phyloP scores from a whole-genome alignment of 2,113 vertebrate genomes.

The Oreocharis arfaki region DNA sequence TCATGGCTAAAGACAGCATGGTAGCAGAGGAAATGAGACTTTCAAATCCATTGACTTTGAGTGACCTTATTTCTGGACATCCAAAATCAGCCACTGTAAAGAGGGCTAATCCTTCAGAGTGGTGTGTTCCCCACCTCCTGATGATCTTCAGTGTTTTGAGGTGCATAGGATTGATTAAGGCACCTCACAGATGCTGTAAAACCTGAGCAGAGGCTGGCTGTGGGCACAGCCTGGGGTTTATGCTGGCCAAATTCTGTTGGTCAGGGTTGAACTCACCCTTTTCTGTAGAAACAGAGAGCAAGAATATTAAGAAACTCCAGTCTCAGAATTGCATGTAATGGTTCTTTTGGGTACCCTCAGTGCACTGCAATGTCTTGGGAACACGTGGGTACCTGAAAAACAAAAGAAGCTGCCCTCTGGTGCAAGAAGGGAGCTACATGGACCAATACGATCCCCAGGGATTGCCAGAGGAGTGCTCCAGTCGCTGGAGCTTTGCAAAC shows the following conservation, averaged over 20 bases:
- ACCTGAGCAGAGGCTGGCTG: not conserved
- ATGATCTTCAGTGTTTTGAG: not conserved
- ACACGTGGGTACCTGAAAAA: not conserved
- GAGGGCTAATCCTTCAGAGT: not conserved
- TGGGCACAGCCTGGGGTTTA: not conserved
- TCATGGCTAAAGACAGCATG: not conserved
- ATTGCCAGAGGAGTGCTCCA: fast-evolving
- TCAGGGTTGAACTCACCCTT: not conserved
- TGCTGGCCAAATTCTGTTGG: not conserved
- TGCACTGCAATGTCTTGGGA: not conserved
- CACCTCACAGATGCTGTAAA: not conserved
- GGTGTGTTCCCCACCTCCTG: not conserved
- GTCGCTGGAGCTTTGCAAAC: not conserved
- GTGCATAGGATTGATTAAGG: not conserved
- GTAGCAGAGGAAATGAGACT: not conserved
- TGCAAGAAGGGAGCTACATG: not conserved
- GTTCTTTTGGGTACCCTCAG: not conserved
- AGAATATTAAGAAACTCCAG: not conserved
- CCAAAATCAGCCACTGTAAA: not conserved
- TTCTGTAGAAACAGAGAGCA: not conserved
- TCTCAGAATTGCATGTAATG: not conserved
- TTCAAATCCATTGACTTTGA: not conserved
- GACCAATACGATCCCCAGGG: not conserved
- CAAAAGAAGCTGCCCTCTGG: not conserved
- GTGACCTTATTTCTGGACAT: not conserved